Base-by-base conservation (phyloP, 2,797 vertebrate species). In the Channallabes apus region DNA sequence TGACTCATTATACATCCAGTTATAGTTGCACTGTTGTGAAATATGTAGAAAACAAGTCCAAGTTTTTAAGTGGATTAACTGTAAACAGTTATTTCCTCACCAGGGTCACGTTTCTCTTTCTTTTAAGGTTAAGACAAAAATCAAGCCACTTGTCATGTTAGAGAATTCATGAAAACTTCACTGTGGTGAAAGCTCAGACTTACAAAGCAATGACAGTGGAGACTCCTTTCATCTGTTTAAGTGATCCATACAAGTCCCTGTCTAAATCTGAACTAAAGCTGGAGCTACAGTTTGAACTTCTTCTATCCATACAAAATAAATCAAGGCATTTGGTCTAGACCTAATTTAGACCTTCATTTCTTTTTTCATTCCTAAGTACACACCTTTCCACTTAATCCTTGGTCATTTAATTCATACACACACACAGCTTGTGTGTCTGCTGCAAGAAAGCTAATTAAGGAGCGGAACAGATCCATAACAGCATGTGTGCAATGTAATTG, bases 401-500 rank as follows among this genome's bases (percentile, higher is more conserved):
- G 61, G 24, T 3, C 15, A 46, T 29, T 82, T 82, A 62, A 82
- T 6, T 20, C 67, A n/a, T 1, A 41, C 3, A 65, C n/a, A 32
- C 46, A 56, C 51, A 56, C 51, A 18, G 20, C 18, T 3, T 77
- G 75, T 46, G 24, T 29, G 59, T 82, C 24, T 38, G 51, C 35
- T 20, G 12, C 54, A 18, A 4, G 65, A 51, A 38, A 67, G 62
- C 29, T 77, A 67, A 68, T 78, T 78, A 67, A 4, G 3, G 24
- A 59, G 62, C 2, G 3, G 61, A 72, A 78, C 58, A 41, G 71
- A 46, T 78, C 27, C 32, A 29, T 84, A 78, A 24, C 35, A 56
- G 46, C 17, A 22, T 51, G 84, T 67, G 77, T 80, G 64, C 20
- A 51, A 58, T 51, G 79, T 69, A 38, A 68, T 35, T 59, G 79